phyloP scores from a whole-genome alignment of 2,113 vertebrate genomes.

The Osmerus eperlanus region DNA sequence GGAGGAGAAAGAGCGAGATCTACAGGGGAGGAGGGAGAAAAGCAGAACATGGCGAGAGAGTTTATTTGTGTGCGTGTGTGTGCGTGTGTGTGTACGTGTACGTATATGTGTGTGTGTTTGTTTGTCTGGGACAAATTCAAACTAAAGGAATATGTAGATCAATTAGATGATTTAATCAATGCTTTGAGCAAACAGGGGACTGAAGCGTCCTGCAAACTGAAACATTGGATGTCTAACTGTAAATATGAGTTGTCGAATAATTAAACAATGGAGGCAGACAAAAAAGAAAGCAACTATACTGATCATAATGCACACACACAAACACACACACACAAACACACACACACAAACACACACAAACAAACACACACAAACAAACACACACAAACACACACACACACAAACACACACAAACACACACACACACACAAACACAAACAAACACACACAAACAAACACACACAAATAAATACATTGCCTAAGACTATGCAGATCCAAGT shows the following conservation, averaged over 20 bases:
- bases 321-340: not conserved
- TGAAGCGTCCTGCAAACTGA: not conserved
- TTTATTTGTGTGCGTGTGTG: no score
- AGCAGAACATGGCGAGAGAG: not conserved
- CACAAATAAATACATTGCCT: not conserved
- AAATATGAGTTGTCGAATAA: conserved; percentile 23
- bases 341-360: no score
- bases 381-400: conserved; percentile 1
- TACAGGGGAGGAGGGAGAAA: conserved; percentile 1
- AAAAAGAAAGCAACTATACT: not conserved
- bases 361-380: not conserved
- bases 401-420: not conserved
- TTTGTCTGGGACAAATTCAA: conserved; percentile 13
- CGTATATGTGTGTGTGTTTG: conserved; percentile 11
- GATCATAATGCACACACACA: not conserved
- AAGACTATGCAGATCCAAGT: not conserved
- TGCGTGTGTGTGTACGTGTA: not conserved
- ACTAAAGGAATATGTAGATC: no score
- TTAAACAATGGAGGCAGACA: conserved; percentile 6
- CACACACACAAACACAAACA: not conserved
- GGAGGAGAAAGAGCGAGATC: conserved; percentile 6
- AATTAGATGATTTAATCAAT: no score
- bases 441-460: not conserved
- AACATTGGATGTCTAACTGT: conserved; percentile 13
- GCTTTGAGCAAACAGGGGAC: no score